Percentiles rank a stretch among this genome's conserved stretches.
Evolutionary conservation across 2,888 invertebrate genomes (phyloP).

Genomic region (Cerceris ruficornis): DNA sequence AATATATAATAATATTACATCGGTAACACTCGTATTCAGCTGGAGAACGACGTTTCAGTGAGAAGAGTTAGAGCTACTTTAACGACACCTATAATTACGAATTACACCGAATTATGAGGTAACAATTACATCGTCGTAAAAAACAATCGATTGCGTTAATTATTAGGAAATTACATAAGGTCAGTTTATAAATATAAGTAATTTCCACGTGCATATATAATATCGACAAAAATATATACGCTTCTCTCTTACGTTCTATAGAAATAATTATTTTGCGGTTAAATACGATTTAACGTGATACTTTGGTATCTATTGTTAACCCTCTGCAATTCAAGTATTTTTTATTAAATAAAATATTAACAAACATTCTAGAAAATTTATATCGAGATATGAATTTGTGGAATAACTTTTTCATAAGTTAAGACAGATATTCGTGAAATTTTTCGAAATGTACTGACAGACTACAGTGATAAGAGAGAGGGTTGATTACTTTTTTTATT

Average conservation of each 20-base stretch:
- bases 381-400: no score
- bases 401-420: no score
- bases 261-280: slow-evolving; percentile 31
- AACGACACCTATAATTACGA: slow-evolving; percentile 21
- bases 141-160: slow-evolving; percentile 1
- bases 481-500: slow-evolving; percentile 12
- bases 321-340: no score
- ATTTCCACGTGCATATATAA: slow-evolving; percentile 14
- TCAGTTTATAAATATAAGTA: slow-evolving; percentile 15
- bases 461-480: no score
- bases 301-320: slow-evolving; percentile 48
- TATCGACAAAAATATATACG: slow-evolving; percentile 15
- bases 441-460: no score
- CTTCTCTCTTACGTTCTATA: slow-evolving; percentile 27
- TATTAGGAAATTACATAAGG: neutral
- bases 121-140: slow-evolving; percentile 11
- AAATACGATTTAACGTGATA: slow-evolving; percentile 34
- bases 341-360: no score
- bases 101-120: slow-evolving; percentile 22
- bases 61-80: neutral
- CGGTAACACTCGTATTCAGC: no score
- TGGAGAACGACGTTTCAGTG: no score
- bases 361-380: no score
- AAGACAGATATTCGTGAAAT: no score
- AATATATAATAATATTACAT: no score